Percentiles rank a stretch among this genome's conserved stretches.
These are phyloP conservation scores for Chinchilla lanigera DNA, from an alignment of 2,113 vertebrate genomes.

Conservation along the genomic window DNA sequence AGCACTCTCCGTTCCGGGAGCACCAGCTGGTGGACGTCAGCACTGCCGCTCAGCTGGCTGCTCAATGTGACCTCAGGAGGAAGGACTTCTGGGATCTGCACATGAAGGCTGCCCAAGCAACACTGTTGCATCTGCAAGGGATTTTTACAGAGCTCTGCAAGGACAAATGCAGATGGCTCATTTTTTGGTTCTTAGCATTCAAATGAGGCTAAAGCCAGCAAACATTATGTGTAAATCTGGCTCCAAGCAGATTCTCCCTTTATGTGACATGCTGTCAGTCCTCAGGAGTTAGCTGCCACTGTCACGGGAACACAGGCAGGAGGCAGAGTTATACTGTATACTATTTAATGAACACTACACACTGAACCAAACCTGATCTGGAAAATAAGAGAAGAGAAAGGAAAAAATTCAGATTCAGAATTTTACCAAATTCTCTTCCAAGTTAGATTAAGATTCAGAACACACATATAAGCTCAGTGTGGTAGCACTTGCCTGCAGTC, in stretches of 20 bases:
- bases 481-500: not conserved
- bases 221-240: not conserved
- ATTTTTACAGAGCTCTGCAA: not conserved
- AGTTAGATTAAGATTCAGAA: slow-evolving; percentile 23
- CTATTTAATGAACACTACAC: not conserved
- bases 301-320: not conserved
- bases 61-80: not conserved
- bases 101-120: not conserved
- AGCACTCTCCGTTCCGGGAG: not conserved
- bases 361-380: slow-evolving; percentile 11
- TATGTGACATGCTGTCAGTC: not conserved
- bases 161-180: not conserved
- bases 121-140: not conserved
- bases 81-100: not conserved
- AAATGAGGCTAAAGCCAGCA: slow-evolving; percentile 18
- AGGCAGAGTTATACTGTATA: not conserved
- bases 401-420: not conserved
- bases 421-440: slow-evolving; percentile 8
- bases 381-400: not conserved
- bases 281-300: not conserved
- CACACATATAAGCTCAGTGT: not conserved
- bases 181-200: not conserved
- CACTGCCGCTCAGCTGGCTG: not conserved
- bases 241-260: not conserved
- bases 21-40: not conserved